A percentile compares a stretch with the other conserved stretches of the same genome.
Evolutionary conservation across 2,797 vertebrate genomes (phyloP).

Genomic region (Tadarida brasiliensis): DNA sequence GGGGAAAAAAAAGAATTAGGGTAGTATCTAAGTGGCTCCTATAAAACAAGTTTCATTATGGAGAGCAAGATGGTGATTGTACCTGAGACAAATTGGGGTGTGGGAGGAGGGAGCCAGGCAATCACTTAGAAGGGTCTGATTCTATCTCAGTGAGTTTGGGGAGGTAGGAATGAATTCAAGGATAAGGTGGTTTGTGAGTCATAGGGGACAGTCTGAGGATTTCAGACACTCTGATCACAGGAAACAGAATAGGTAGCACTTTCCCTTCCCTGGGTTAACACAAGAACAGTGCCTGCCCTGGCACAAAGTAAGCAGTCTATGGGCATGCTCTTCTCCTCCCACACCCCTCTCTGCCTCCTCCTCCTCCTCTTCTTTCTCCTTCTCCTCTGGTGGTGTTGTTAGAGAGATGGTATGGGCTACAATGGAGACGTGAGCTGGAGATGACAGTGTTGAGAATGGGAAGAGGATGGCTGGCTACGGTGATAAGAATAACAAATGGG

Average conservation of each 20-base stretch:
- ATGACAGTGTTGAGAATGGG: not conserved
- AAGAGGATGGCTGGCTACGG: no score
- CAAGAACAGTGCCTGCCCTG: not conserved
- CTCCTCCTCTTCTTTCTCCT: not conserved
- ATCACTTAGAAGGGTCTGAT: not conserved
- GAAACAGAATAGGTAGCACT: not conserved
- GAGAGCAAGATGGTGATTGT: not conserved
- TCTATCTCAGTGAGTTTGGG: not conserved
- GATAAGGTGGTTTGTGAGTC: not conserved
- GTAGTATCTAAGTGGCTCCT: not conserved
- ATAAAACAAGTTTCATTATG: not conserved
- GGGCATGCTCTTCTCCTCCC: not conserved
- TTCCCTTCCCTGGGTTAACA: not conserved
- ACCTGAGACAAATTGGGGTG: not conserved
- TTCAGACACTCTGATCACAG: not conserved
- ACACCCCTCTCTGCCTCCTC: rapidly evolving
- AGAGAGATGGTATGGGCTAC: not conserved
- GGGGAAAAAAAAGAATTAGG: not conserved
- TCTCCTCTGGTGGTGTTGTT: not conserved
- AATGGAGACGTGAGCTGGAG: not conserved
- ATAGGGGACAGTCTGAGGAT: not conserved
- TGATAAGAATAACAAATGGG: not conserved
- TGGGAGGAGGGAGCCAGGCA: not conserved
- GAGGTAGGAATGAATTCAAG: not conserved
- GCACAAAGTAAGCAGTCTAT: not conserved